These are phyloP conservation scores for Steatocranus sp. DNA, from an alignment of 2,797 vertebrate species.

Conservation along the genomic window DNA sequence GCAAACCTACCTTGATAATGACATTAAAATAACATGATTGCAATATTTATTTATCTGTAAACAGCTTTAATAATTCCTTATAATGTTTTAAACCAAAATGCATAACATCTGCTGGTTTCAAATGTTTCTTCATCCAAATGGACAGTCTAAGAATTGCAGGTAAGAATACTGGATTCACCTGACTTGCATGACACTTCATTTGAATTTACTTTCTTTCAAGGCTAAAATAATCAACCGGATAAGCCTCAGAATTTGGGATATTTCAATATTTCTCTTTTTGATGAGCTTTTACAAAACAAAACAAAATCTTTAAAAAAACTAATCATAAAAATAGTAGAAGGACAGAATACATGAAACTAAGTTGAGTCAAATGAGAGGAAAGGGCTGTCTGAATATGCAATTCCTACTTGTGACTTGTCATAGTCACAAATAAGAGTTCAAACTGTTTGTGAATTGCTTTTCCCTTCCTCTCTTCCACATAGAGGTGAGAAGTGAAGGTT, in stretches of 20 bases:
- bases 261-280: background rate
- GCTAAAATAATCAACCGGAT: background rate
- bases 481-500: background rate
- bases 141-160: background rate
- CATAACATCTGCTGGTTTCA: background rate
- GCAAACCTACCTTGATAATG: background rate
- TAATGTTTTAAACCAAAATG: background rate
- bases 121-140: background rate
- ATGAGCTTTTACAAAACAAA: background rate
- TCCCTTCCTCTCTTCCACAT: background rate
- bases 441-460: background rate
- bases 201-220: background rate
- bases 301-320: background rate
- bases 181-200: background rate
- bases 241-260: fast-evolving
- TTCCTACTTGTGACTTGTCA: background rate
- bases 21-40: background rate
- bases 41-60: fast-evolving
- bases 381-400: background rate
- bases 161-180: background rate
- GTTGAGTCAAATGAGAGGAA: background rate
- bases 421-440: background rate
- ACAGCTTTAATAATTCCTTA: background rate
- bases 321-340: background rate
- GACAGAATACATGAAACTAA: background rate